Conservation (phyloP, 1,140 invertebrate species). For the Brachionus angularis region DNA sequence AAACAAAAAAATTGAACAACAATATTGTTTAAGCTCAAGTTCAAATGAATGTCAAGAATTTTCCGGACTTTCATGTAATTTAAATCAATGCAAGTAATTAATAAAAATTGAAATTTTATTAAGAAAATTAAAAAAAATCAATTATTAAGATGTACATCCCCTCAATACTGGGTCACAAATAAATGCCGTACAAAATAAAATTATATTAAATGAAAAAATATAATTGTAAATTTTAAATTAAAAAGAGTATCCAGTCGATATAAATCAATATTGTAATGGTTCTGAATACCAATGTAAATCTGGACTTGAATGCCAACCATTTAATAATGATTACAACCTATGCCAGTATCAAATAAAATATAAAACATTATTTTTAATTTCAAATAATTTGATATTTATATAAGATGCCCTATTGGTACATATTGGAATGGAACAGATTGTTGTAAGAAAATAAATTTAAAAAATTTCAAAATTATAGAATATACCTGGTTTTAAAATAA, state of each 20-base stretch:
- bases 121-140: background rate
- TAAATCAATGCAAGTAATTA: background rate
- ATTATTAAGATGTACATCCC: background rate
- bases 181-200: conserved; percentile 6
- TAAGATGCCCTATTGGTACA: background rate
- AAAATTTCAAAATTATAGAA: background rate
- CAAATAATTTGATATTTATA: background rate
- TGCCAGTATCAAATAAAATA: background rate
- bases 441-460: background rate
- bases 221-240: background rate
- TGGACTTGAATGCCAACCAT: conserved; percentile 11
- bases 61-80: background rate
- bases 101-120: background rate
- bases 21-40: background rate
- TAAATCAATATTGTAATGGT: conserved; percentile 37
- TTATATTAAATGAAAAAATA: background rate
- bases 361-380: background rate
- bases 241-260: conserved; percentile 10
- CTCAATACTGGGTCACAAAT: background rate
- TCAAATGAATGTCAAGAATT: background rate
- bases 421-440: conserved; percentile 32
- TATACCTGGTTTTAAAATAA: too few relatives aligned
- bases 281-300: background rate
- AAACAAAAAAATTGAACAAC: background rate
- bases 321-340: background rate